Evolutionary conservation across 2,888 invertebrate species (phyloP).

Genomic region (Pediacus dermestoides): DNA sequence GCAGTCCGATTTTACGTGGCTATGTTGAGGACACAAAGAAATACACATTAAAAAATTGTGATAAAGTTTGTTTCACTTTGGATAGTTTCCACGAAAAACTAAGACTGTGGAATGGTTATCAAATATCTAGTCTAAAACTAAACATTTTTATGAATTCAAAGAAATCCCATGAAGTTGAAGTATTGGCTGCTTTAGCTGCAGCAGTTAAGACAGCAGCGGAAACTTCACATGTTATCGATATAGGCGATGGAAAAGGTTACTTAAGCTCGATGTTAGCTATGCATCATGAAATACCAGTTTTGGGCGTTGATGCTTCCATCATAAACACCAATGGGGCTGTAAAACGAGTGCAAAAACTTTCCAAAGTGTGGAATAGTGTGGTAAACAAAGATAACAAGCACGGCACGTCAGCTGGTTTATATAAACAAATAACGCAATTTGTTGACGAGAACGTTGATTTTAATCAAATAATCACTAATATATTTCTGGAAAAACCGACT

Average conservation of each 20-base stretch:
- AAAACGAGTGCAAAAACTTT: constrained; percentile 52
- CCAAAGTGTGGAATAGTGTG: constrained; percentile 46
- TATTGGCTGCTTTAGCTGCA: constrained; percentile 60
- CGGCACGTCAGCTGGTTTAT: constrained; percentile 42
- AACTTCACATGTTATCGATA: constrained; percentile 65
- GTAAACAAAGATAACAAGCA: constrained; percentile 21
- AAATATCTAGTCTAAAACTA: constrained; percentile 46
- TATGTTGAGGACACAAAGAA: constrained; percentile 36
- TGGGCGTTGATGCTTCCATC: constrained; percentile 76
- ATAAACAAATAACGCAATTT: constrained; percentile 61
- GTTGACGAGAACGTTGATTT: constrained; percentile 61
- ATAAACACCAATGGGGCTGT: constrained; percentile 66
- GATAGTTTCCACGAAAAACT: constrained; percentile 49
- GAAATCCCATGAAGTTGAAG: constrained; percentile 76
- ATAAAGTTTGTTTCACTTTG: constrained; percentile 49
- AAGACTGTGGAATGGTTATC: constrained; percentile 40
- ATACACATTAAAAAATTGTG: constrained; percentile 37
- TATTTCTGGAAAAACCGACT: constrained; percentile 50
- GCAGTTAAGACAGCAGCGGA: constrained; percentile 48
- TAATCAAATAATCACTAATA: constrained; percentile 49
- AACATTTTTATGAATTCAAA: constrained; percentile 75
- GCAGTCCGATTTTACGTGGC: constrained; percentile 31
- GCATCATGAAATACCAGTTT: constrained; percentile 66
- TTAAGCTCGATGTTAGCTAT: constrained; percentile 71
- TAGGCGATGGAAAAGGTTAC: constrained; percentile 89